Percentiles rank a stretch among this genome's conserved stretches.
These are phyloP conservation scores for Typhlomys cinereus DNA, from an alignment of 2,113 vertebrate genomes.

Conservation along the genomic window DNA sequence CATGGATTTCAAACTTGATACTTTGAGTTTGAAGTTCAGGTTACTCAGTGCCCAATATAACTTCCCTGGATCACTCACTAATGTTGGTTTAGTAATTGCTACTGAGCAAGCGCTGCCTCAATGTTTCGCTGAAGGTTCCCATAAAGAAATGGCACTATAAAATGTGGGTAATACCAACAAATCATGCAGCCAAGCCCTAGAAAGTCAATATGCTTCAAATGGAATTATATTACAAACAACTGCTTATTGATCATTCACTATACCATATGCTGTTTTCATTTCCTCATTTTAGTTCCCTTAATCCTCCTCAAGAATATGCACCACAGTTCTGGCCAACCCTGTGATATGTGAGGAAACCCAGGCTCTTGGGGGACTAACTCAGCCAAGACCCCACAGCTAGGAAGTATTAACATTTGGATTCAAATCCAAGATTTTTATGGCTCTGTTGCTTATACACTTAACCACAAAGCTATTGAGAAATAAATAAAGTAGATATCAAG, in stretches of 20 bases:
- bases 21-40: too few species aligned
- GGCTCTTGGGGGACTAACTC: background rate
- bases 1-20: conserved; percentile 54
- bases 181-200: background rate
- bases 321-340: background rate
- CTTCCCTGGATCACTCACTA: conserved; percentile 8
- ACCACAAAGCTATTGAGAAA: conserved; percentile 57
- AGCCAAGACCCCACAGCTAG: conserved; percentile 31
- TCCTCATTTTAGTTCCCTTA: background rate
- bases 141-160: conserved; percentile 29
- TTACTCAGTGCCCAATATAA: background rate
- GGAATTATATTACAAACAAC: conserved; percentile 20
- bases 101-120: background rate
- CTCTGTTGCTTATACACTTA: conserved; percentile 11
- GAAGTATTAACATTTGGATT: conserved; percentile 43
- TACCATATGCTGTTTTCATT: background rate
- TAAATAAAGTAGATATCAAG: conserved; percentile 45
- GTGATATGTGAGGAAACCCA: background rate
- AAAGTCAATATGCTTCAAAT: background rate
- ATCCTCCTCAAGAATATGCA: background rate
- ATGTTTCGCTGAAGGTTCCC: background rate
- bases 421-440: conserved; percentile 35
- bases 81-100: background rate
- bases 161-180: background rate
- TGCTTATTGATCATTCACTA: background rate